phyloP scores from a whole-genome alignment of 2,888 invertebrate genomes.

The Heliconius hortense region DNA sequence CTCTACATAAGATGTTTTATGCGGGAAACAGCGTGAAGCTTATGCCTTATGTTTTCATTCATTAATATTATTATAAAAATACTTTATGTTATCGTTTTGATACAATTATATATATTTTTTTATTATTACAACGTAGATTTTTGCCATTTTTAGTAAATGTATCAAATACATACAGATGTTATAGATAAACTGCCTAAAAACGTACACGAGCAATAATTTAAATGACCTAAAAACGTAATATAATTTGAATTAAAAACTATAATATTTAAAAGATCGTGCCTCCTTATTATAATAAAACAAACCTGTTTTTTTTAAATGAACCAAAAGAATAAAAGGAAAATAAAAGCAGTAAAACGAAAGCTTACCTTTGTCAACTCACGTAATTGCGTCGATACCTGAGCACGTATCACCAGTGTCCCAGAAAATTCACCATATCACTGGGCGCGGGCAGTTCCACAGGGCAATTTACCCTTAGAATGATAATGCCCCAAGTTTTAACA shows the following conservation, averaged over 20 bases:
- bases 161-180: too few species aligned
- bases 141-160: too few species aligned
- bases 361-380: slow-evolving; percentile 38
- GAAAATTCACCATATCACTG: slow-evolving; percentile 56
- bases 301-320: neutral
- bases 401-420: slow-evolving; percentile 53
- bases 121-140: neutral
- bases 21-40: too few species aligned
- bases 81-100: neutral
- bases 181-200: too few species aligned
- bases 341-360: neutral
- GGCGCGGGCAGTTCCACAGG: slow-evolving; percentile 50
- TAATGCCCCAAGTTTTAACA: slow-evolving; percentile 62
- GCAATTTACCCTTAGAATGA: slow-evolving; percentile 62
- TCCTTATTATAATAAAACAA: neutral
- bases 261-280: too few species aligned
- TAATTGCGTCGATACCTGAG: slow-evolving; percentile 27
- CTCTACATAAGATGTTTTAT: too few species aligned
- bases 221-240: too few species aligned
- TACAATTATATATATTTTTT: neutral
- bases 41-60: neutral
- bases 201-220: too few species aligned
- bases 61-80: neutral
- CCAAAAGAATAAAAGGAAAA: neutral
- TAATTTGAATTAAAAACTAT: too few species aligned